Percentiles rank a stretch among this genome's conserved stretches.
Conservation (phyloP, 2,888 invertebrate genomes). For the Capitulum mitella region DNA sequence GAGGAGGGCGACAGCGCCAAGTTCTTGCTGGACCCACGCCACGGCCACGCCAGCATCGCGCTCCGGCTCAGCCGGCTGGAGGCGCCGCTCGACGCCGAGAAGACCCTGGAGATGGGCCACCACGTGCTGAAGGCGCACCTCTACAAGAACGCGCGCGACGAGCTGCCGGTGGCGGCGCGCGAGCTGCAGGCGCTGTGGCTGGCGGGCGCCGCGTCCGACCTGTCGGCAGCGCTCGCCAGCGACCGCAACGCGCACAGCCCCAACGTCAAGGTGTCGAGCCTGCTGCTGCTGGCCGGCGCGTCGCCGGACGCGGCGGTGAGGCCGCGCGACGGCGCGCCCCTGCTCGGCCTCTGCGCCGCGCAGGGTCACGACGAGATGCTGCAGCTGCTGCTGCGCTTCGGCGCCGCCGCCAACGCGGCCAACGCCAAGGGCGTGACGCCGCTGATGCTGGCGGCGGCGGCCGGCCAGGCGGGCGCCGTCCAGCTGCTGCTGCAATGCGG, state of each 20-base stretch:
- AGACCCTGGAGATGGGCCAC: constrained; percentile 86
- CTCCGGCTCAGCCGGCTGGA: constrained; percentile 81
- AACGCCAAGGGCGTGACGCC: constrained; percentile 85
- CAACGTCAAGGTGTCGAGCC: constrained; percentile 64
- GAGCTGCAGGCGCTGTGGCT: constrained; percentile 89
- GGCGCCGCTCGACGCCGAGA: constrained; percentile 75
- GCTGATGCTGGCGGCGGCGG: constrained; percentile 73
- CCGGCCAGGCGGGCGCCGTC: constrained; percentile 72
- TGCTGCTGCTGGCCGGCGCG: constrained; percentile 80
- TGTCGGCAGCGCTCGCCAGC: constrained; percentile 74
- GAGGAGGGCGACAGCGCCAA: constrained; percentile 63
- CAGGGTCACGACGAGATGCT: constrained; percentile 92
- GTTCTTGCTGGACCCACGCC: constrained; percentile 81
- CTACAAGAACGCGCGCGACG: constrained; percentile 50
- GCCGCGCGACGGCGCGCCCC: constrained; percentile 50
- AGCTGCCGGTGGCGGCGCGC: constrained; percentile 73
- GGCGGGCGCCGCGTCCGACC: constrained; percentile 68
- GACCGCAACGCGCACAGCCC: constrained; percentile 86
- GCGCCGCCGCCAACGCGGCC: constrained; percentile 74
- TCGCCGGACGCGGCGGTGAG: constrained; percentile 63
- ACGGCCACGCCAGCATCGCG: constrained; percentile 87
- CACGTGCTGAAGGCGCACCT: constrained; percentile 95
- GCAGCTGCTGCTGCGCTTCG: constrained; percentile 79
- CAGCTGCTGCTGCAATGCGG: constrained; percentile 53
- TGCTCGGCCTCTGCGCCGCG: constrained; percentile 78